A percentile compares a stretch with the other conserved stretches of the same genome.
Evolutionary conservation across 1,140 invertebrate genomes (phyloP).

Genomic region (Sinonovacula constricta): DNA sequence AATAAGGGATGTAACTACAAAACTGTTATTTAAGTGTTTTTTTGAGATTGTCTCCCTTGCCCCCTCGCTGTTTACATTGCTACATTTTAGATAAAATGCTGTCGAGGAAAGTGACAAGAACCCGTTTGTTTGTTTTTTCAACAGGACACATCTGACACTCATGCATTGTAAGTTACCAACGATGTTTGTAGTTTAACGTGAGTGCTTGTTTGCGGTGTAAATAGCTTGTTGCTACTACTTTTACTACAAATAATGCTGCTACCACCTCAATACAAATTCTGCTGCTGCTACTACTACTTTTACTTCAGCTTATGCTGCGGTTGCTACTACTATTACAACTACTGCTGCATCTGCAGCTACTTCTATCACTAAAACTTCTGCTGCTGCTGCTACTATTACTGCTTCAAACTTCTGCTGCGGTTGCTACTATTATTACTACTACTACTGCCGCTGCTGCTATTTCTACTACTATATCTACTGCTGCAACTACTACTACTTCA

Average conservation of each 20-base stretch:
- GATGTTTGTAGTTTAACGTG: too few species aligned
- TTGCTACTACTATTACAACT: slow-evolving; percentile 1
- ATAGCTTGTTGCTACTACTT: neutral
- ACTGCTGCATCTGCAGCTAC: neutral
- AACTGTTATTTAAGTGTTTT: too few species aligned
- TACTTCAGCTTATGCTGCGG: neutral
- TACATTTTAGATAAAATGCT: too few species aligned
- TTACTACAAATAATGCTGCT: neutral
- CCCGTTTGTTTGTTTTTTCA: too few species aligned
- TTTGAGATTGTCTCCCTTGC: too few species aligned
- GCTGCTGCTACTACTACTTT: slow-evolving; percentile 1
- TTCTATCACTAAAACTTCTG: neutral
- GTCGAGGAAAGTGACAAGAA: too few species aligned
- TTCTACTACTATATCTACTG: neutral
- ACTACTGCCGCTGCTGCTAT: slow-evolving; percentile 3
- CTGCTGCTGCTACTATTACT: neutral
- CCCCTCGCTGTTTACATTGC: too few species aligned
- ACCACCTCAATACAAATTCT: neutral
- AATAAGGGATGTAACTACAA: too few species aligned
- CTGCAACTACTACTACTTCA: too few species aligned
- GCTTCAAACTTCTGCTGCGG: neutral
- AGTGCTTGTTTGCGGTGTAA: too few species aligned
- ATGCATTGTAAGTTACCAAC: too few species aligned
- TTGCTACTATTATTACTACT: slow-evolving; percentile 4
- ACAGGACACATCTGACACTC: too few species aligned